Conservation (phyloP, 2,113 vertebrate genomes). For the Coptodon bakossiorum region DNA sequence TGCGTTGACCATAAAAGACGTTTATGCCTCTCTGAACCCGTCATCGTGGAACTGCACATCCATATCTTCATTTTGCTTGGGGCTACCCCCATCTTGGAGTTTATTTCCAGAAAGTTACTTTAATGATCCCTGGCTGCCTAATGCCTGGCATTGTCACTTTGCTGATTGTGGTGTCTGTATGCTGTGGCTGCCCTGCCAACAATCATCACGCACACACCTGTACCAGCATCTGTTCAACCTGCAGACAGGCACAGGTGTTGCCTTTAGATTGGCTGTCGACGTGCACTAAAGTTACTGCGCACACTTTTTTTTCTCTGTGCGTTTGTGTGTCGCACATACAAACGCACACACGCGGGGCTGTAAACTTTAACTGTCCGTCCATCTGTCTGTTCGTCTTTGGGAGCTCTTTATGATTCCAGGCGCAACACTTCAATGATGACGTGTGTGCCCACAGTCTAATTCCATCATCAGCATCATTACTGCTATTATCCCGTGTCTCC, state of each 20-base stretch:
- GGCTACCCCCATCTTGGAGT: slow-evolving; percentile 37
- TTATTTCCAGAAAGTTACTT: slow-evolving; percentile 56
- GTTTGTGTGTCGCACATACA: background rate
- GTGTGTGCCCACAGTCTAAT: slow-evolving; percentile 65
- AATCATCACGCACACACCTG: slow-evolving; percentile 66
- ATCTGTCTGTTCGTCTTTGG: slow-evolving; percentile 33
- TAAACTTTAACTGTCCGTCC: slow-evolving; percentile 19
- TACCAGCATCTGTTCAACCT: slow-evolving; percentile 65
- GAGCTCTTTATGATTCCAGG: slow-evolving; percentile 60
- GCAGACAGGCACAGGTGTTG: slow-evolving; percentile 62
- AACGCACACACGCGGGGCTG: background rate
- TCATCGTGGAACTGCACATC: slow-evolving; percentile 14
- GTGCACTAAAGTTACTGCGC: slow-evolving; percentile 20
- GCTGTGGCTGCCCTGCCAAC: slow-evolving; percentile 49
- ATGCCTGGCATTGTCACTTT: slow-evolving; percentile 27
- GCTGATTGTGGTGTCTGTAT: slow-evolving; percentile 26
- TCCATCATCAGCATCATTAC: slow-evolving; percentile 78
- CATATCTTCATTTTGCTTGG: slow-evolving; percentile 21
- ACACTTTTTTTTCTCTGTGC: background rate
- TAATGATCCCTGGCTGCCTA: slow-evolving; percentile 49
- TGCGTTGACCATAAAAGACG: background rate
- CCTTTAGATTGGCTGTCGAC: slow-evolving; percentile 42
- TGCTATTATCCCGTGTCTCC: slow-evolving; percentile 76
- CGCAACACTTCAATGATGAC: slow-evolving; percentile 52
- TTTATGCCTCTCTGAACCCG: background rate